Evolutionary conservation across 2,113 vertebrate species (phyloP), one percentile per base, ranked within the genome.

Genomic region (Mystacornis crossleyi): DNA sequence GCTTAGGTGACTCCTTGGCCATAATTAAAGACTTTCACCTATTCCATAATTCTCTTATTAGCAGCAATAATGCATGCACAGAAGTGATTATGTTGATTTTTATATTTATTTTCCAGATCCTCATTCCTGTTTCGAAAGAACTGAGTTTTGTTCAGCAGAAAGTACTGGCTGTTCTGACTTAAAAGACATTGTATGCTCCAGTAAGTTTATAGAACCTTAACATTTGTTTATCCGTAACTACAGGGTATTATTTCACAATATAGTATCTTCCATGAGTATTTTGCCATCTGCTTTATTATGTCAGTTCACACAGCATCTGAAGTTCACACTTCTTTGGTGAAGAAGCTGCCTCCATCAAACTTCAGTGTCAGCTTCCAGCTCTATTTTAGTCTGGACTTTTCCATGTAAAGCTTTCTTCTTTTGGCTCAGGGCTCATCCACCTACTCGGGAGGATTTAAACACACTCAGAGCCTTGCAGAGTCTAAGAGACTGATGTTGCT

Each of bases 201-300:
- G 97, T 98, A 96, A 93, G 97, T 97, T 81, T 80, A 70, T 2
- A 77, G 74, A 65, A 80, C 75, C 57, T 80, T 33, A 86, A 65
- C 65, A 62, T 83, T 50, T 78, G 29, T 84, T 91, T 69, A 78
- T 94, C 86, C 64, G 18, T 89, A 77, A 25, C 25, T 54, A 54
- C 6, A 3, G 55, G 34, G 21, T 83, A 70, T 62, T 36, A 74
- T 89, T 86, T 61, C 75, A 95, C 82, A 71, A 51, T 47, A 34
- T 19, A 92, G 43, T 62, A 33, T 58, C 79, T 86, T 72, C 45
- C 74, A 36, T 12, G 43, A 89, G 33, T 83, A 73, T 70, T 92
- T 92, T 89, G 43, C 45, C 34, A 73, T 91, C 72, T 78, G 65
- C 55, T 92, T 70, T 71, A 57, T 85, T 28, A 24, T 77, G 72